Conservation (phyloP, 2,888 invertebrate genomes). For the Sclerodermus sp. region DNA sequence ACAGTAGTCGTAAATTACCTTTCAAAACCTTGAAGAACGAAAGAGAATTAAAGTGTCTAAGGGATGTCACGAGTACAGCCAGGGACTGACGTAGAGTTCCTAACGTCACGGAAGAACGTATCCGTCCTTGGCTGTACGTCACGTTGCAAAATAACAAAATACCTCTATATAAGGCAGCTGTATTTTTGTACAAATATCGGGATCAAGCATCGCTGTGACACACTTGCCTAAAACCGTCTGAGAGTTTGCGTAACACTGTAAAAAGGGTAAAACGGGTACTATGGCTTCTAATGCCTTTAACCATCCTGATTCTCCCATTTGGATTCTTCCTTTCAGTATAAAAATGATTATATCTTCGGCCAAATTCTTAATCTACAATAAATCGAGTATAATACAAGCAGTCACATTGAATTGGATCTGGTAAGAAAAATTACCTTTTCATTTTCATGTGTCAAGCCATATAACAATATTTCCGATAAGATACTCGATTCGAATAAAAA, state of each 20-base stretch:
- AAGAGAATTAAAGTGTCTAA: not conserved
- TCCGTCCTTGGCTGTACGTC: too few species aligned
- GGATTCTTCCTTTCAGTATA: constrained; percentile 66
- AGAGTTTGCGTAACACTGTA: constrained; percentile 64
- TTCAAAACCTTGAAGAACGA: constrained; percentile 53
- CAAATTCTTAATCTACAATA: constrained; percentile 64
- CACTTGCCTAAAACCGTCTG: constrained; percentile 63
- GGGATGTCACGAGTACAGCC: not conserved
- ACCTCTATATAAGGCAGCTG: constrained; percentile 63
- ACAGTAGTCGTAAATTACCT: constrained; percentile 60
- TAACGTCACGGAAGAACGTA: too few species aligned
- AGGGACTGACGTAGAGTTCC: too few species aligned
- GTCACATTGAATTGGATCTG: too few species aligned
- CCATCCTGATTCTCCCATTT: constrained; percentile 68
- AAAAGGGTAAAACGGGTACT: constrained; percentile 64
- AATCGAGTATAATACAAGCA: too few species aligned
- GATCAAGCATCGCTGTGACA: constrained; percentile 67
- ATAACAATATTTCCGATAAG: constrained; percentile 67
- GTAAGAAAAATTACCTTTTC: constrained; percentile 52
- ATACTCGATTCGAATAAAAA: constrained; percentile 64
- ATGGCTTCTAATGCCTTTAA: constrained; percentile 64
- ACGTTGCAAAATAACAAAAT: constrained; percentile 20
- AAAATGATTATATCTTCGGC: constrained; percentile 67
- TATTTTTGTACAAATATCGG: constrained; percentile 65
- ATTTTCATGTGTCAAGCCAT: constrained; percentile 62